Percentiles rank a stretch among this genome's conserved stretches.
phyloP scores from a whole-genome alignment of 2,797 vertebrate genomes.

The Hippoglossus hippoglossus region DNA sequence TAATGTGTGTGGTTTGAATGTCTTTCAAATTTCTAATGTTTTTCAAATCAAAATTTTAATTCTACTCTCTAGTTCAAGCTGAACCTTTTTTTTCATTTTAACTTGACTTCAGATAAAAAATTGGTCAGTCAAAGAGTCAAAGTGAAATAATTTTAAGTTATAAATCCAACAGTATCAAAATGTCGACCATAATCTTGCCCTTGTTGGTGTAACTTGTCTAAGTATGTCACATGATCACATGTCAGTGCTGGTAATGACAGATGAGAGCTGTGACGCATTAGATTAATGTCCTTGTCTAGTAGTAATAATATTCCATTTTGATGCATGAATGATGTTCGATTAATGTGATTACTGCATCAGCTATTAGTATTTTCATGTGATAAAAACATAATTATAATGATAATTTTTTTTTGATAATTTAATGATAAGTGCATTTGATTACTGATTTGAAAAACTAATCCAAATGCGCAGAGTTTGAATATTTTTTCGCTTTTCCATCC shows the following conservation, averaged over 20 bases:
- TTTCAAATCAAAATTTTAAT: too few species aligned
- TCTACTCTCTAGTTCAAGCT: too few species aligned
- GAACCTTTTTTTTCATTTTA: too few species aligned
- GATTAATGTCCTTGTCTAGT: not conserved
- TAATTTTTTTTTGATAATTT: too few species aligned
- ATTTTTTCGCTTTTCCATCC: not conserved
- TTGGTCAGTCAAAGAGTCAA: too few species aligned
- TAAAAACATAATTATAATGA: too few species aligned
- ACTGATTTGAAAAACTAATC: too few species aligned
- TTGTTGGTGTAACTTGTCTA: not conserved
- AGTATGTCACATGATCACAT: not conserved
- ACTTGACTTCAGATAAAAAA: not conserved
- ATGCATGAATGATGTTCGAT: not conserved
- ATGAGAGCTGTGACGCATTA: not conserved
- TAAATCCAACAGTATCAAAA: not conserved
- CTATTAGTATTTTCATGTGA: too few species aligned
- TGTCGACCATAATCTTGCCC: not conserved
- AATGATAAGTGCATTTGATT: too few species aligned
- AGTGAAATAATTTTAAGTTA: not conserved
- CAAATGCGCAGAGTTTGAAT: too few species aligned
- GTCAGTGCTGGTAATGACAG: not conserved
- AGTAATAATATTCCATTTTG: not conserved
- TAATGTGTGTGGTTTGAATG: too few species aligned
- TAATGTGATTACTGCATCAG: not conserved
- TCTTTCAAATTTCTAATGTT: too few species aligned